These are phyloP conservation scores for Patella depressa DNA, from an alignment of 2,888 invertebrate species.

Conservation along the genomic window DNA sequence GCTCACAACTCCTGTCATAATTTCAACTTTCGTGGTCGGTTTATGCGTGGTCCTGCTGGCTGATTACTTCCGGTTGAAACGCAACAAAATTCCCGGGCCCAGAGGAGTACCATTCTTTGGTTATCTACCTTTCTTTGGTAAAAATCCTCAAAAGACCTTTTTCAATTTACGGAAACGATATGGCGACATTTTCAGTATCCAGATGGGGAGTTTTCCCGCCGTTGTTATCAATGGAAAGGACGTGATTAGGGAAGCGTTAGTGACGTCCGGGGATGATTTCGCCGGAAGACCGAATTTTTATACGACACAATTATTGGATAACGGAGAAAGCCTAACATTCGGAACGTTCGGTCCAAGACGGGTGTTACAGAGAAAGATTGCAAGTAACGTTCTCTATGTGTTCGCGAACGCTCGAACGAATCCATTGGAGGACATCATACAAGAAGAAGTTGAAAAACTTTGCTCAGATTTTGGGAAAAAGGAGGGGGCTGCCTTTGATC, in stretches of 20 bases:
- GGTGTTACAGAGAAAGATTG: conserved; percentile 31
- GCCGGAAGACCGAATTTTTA: conserved; percentile 34
- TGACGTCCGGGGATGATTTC: conserved; percentile 27
- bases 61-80: not conserved
- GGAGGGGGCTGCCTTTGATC: conserved; percentile 17
- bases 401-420: conserved; percentile 22
- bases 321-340: conserved; percentile 23
- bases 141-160: conserved; percentile 31
- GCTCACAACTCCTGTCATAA: not conserved
- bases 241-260: conserved; percentile 29
- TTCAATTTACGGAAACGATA: conserved; percentile 25
- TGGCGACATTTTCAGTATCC: conserved; percentile 37
- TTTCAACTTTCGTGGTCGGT: not conserved
- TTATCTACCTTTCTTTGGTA: conserved; percentile 34
- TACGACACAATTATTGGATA: conserved; percentile 17
- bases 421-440: conserved; percentile 21
- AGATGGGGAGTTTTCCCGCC: conserved; percentile 38
- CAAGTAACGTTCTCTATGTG: conserved; percentile 23
- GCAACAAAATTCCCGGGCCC: conserved; percentile 37
- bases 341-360: conserved; percentile 23
- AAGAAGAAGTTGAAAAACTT: conserved; percentile 18
- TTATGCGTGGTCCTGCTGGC: not conserved
- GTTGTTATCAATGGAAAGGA: conserved; percentile 38
- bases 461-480: not conserved
- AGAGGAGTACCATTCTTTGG: conserved; percentile 40